These are phyloP conservation scores for Cacoxenus indagator DNA, from an alignment of 2,888 invertebrate species.

Conservation along the genomic window DNA sequence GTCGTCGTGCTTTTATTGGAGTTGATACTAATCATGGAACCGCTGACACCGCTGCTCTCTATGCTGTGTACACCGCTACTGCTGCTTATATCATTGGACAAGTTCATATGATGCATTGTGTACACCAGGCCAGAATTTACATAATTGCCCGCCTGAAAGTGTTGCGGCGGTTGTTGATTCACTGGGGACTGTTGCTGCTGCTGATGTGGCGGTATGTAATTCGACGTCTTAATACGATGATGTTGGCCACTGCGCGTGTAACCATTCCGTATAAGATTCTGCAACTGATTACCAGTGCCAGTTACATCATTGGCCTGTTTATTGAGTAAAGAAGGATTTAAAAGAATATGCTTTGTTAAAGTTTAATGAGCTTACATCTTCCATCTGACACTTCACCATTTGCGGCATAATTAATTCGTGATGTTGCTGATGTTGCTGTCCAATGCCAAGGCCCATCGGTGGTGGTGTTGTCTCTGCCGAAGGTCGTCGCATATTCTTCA, in stretches of 20 bases:
- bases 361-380: constrained; percentile 61
- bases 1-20: constrained; percentile 61
- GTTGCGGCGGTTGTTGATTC: constrained; percentile 54
- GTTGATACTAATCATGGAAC: constrained; percentile 52
- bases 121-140: constrained; percentile 53
- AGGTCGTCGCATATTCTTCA: constrained; percentile 66
- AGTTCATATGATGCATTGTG: constrained; percentile 66
- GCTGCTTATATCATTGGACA: constrained; percentile 44
- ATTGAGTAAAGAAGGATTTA: constrained; percentile 45
- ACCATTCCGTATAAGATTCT: constrained; percentile 69
- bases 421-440: constrained; percentile 39
- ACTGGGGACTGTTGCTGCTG: constrained; percentile 52
- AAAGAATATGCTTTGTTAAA: constrained; percentile 2
- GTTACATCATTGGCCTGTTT: constrained; percentile 58
- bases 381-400: constrained; percentile 57
- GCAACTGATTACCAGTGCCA: constrained; percentile 61
- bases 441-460: constrained; percentile 45
- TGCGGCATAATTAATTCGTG: constrained; percentile 57
- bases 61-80: constrained; percentile 41
- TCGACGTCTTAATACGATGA: constrained; percentile 65
- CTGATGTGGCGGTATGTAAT: constrained; percentile 65
- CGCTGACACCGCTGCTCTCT: constrained; percentile 43
- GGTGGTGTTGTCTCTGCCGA: constrained; percentile 69
- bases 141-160: constrained; percentile 61
- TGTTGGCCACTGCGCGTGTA: constrained; percentile 64